A percentile compares a stretch with the other conserved stretches of the same genome.
phyloP scores from a whole-genome alignment of 2,888 invertebrate species.

The Mantis religiosa region DNA sequence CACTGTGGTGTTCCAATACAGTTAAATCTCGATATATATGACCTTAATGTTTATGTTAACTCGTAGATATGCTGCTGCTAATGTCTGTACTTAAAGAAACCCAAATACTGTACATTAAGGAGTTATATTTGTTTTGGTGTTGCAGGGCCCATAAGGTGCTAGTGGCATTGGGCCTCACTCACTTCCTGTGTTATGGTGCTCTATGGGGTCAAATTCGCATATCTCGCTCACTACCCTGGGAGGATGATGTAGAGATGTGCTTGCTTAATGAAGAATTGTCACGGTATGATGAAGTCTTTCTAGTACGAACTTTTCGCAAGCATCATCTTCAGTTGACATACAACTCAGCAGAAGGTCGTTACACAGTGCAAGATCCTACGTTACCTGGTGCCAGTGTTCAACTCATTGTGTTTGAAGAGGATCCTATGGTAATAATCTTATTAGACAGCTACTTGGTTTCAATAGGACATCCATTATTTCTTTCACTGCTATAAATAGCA shows the following conservation, averaged over 20 bases:
- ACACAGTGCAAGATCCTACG: slow-evolving; percentile 42
- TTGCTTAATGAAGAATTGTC: slow-evolving; percentile 47
- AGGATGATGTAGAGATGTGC: slow-evolving; percentile 51
- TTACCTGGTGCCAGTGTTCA: slow-evolving; percentile 41
- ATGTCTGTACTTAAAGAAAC: no score
- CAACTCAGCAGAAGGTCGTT: slow-evolving; percentile 49
- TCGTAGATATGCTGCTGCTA: no score
- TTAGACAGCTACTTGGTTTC: no score
- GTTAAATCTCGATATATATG: no score
- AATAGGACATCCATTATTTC: no score
- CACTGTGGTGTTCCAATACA: no score
- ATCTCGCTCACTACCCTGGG: slow-evolving; percentile 53
- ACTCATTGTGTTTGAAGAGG: slow-evolving; percentile 50
- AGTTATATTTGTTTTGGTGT: slow-evolving; percentile 11
- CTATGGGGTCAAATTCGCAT: slow-evolving; percentile 55
- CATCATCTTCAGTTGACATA: slow-evolving; percentile 47
- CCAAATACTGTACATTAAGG: no score
- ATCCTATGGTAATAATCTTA: slow-evolving; percentile 41
- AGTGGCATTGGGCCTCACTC: slow-evolving; percentile 46
- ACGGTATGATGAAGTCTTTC: slow-evolving; percentile 46
- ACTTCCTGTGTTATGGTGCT: slow-evolving; percentile 54
- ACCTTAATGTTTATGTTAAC: no score
- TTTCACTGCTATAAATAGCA: no score
- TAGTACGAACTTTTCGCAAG: slow-evolving; percentile 48
- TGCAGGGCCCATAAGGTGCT: slow-evolving; percentile 45